Evolutionary conservation across 2,888 invertebrate species (phyloP), one percentile per base, ranked within the genome.

Genomic region (Melinaea menophilus): DNA sequence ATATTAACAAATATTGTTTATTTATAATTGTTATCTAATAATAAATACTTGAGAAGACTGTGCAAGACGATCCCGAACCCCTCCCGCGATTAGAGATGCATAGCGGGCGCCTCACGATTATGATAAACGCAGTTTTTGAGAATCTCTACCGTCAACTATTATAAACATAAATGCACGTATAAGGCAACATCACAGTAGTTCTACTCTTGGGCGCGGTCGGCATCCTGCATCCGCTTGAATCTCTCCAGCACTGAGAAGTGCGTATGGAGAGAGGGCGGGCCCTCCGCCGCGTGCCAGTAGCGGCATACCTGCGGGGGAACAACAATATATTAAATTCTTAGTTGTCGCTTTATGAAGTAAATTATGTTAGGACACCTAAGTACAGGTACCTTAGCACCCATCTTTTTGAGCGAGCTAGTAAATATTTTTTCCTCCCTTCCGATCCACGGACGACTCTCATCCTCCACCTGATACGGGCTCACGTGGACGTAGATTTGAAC

Each of bases 391-490:
- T 93, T 92, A 3, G 94, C 94, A 55, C 94, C 95, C 2, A 95
- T 82, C 72, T 92, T 91, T 72, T 89, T 88, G 57, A 97, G 89
- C 71, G 92, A 88, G 35, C 93, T 92, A 1, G 94, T 93, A 86
- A 98, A 98, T 0, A 92, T 87, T 73, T 93, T 93, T 81, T 97
- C 96, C 84, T 98, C 97, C 69, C 94, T 93, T 12, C 94, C 93
- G 77, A 98, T 96, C 96, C 97, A 97, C 7, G 95, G 95, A 62
- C 97, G 91, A 37, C 93, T 91, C 66, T 94, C 93, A 79, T 97
- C 97, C 69, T 92, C 91, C 61, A 97, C 94, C 87, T 98, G 97
- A 87, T 97, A 97, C n/a, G 97, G 97, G 54, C 97, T 96, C 63
- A 98, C 95, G 85, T 97, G 96, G 48, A 97, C 92, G 77, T 93